Base-by-base conservation (phyloP, 2,113 vertebrate species). In the Eidolon helvum region DNA sequence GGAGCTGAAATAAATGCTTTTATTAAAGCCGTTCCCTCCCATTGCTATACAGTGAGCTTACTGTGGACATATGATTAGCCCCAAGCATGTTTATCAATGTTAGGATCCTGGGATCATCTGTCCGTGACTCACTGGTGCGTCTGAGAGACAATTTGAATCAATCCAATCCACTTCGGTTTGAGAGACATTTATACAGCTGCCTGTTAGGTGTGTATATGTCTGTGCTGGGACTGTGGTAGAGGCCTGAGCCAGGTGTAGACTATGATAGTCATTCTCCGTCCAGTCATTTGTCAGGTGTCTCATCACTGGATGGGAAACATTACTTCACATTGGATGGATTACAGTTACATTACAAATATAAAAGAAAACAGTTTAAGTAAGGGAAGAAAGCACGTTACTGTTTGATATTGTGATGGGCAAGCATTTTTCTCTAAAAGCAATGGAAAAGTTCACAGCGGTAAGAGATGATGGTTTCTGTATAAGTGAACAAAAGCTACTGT, bases 1-100 rank as follows among this genome's bases (percentile, higher is more conserved):
- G 94, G 90, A 94, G 77, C 87, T 48, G 85, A 91, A 97, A 96
- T 66, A 77, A 94, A 92, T 65, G 75, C 50, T 96, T 90, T 55
- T 72, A 28, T 69, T n/a, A 82, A 75, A 63, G 85, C 78, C 18
- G 5, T 72, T 97, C 84, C 33, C 35, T 93, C 53, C 59, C 5
- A 7, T 45, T 90, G 55, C 77, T 63, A 3, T 45, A 72, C 61
- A 26, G 16, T 40, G 87, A 96, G 66, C 7, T 91, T 43, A 59
- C 61, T 40, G 28, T 55, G 84, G 71, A 4, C 26, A 8, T 21
- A 26, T 22, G 38, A 21, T 45, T 66, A 65, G 75, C 66, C 22
- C 48, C 24, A 79, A 50, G 45, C 10, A 15, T 43, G 26, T 30
- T 74, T 88, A 87, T 75, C 66, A 63, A 1, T 22, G 38, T 35